These are phyloP conservation scores for Endotricha flammealis DNA, from an alignment of 2,888 invertebrate species.

Conservation along the genomic window DNA sequence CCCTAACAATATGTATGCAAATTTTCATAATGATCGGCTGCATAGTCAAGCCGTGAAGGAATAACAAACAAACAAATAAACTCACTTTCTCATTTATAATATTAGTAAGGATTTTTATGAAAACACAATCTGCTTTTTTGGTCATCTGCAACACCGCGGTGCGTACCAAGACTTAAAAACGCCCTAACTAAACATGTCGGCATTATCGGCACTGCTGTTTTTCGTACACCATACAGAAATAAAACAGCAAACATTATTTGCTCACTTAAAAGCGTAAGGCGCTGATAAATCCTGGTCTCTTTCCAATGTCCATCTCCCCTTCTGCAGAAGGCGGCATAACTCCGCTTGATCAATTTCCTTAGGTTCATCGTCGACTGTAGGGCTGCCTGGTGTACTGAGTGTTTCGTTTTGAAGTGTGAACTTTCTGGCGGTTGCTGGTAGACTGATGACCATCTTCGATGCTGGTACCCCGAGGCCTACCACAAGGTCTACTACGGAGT, in stretches of 20 bases:
- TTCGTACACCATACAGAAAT: no score
- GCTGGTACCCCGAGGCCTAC: constrained; percentile 84
- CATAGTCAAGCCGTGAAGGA: no score
- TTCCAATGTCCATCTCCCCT: constrained; percentile 84
- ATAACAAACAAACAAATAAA: no score
- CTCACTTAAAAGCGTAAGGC: constrained; percentile 84
- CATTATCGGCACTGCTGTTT: no score
- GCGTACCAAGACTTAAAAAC: no score
- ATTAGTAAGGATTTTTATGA: no score
- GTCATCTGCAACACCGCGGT: no score
- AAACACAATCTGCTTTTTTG: no score
- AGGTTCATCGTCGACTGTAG: constrained; percentile 77
- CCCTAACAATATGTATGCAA: no score
- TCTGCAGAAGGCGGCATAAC: constrained; percentile 78
- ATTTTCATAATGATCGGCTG: no score
- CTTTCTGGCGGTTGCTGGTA: constrained; percentile 83
- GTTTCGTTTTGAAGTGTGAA: constrained; percentile 82
- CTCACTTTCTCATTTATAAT: no score
- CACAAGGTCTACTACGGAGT: constrained; percentile 85
- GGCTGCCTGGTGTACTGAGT: constrained; percentile 84
- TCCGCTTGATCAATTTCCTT: constrained; percentile 77
- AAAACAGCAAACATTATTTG: background rate
- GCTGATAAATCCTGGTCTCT: constrained; percentile 87
- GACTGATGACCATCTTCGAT: constrained; percentile 83
- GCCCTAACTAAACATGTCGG: no score